These are phyloP conservation scores for Syrista parreyssii DNA, from an alignment of 2,888 invertebrate species.

Conservation along the genomic window DNA sequence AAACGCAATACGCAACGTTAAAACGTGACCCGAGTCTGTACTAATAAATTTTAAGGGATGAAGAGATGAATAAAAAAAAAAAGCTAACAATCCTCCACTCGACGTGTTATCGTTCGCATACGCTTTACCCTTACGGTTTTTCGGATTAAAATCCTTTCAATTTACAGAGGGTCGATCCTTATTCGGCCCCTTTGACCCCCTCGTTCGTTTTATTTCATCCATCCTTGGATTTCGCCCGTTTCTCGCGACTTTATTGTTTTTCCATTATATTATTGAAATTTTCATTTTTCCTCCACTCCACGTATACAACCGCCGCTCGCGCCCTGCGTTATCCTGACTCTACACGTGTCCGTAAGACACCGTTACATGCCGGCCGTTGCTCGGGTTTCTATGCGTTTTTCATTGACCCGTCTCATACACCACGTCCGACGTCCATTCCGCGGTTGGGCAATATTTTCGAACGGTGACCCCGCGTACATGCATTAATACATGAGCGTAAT, in stretches of 20 bases:
- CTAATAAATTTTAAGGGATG: not conserved
- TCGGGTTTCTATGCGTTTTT: not conserved
- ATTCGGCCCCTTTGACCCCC: not conserved
- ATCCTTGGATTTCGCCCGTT: too few species aligned
- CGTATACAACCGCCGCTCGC: slow-evolving; percentile 2
- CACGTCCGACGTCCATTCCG: not conserved
- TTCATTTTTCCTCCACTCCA: too few species aligned
- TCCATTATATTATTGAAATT: too few species aligned
- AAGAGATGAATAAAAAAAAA: too few species aligned
- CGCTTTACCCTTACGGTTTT: not conserved
- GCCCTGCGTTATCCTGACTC: slow-evolving; percentile 12
- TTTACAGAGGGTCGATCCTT: not conserved
- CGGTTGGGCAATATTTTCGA: slow-evolving; percentile 24
- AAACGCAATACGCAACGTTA: slow-evolving; percentile 19
- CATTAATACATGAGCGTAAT: slow-evolving; percentile 39
- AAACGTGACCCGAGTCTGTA: slow-evolving; percentile 6
- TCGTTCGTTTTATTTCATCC: too few species aligned
- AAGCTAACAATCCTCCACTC: not conserved
- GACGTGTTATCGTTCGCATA: too few species aligned
- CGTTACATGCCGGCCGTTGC: not conserved
- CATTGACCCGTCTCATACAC: not conserved
- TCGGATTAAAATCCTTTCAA: not conserved
- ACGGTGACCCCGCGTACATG: slow-evolving; percentile 33
- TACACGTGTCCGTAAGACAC: too few species aligned
- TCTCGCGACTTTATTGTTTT: too few species aligned